phyloP scores from a whole-genome alignment of 2,888 invertebrate genomes.

The Acanthopleura granulata region DNA sequence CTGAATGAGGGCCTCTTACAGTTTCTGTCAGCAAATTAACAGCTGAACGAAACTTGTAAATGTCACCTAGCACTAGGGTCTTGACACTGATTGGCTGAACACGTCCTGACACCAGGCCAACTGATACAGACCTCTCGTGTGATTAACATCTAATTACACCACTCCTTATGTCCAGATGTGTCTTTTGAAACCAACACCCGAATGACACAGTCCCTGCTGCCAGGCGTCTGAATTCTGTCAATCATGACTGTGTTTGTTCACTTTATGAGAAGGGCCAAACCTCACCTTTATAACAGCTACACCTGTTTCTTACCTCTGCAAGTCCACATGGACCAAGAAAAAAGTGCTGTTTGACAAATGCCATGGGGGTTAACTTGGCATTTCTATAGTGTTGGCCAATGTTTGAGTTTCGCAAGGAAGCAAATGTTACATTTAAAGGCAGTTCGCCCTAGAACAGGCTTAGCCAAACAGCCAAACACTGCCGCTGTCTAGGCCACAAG shows the following conservation, averaged over 20 bases:
- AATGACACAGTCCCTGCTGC: too few species aligned
- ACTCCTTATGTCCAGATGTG: too few species aligned
- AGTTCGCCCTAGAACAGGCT: neutral
- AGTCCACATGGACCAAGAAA: neutral
- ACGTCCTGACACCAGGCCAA: neutral
- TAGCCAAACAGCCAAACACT: neutral
- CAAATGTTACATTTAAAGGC: conserved; percentile 15
- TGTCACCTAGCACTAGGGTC: neutral
- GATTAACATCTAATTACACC: too few species aligned
- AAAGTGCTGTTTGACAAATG: conserved; percentile 10
- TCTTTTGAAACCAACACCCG: too few species aligned
- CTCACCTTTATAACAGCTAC: too few species aligned
- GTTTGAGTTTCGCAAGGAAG: conserved; percentile 19
- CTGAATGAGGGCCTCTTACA: neutral
- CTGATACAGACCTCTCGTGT: too few species aligned
- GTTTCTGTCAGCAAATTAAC: neutral
- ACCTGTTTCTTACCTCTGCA: too few species aligned
- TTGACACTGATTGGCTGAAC: conserved; percentile 10
- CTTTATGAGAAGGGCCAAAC: too few species aligned
- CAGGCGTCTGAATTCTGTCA: too few species aligned
- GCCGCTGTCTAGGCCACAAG: neutral
- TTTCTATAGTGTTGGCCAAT: conserved; percentile 18
- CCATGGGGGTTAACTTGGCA: conserved; percentile 14
- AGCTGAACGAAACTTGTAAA: neutral
- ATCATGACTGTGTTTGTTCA: too few species aligned